phyloP scores from a whole-genome alignment of 1,140 invertebrate species.

The Papilio polytes region DNA sequence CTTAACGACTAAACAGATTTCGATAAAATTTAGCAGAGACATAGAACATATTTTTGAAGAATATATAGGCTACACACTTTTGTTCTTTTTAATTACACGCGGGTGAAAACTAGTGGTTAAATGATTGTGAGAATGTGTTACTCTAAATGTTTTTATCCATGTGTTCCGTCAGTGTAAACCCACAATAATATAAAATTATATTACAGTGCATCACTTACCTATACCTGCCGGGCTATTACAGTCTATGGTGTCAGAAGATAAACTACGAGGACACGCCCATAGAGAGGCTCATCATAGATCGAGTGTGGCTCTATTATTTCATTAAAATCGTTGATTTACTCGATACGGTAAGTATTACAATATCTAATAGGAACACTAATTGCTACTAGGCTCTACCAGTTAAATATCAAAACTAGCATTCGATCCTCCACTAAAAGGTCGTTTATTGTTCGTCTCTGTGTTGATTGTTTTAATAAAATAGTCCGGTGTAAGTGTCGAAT shows the following conservation, averaged over 20 bases:
- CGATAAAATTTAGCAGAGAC: too few relatives aligned
- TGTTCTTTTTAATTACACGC: too few relatives aligned
- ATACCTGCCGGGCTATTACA: conserved; percentile 80
- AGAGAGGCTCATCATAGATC: conserved; percentile 85
- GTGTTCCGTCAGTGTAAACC: not conserved
- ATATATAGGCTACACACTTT: too few relatives aligned
- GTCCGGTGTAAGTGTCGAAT: too few relatives aligned
- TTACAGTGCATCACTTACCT: conserved; percentile 78
- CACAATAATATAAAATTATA: conserved; percentile 19
- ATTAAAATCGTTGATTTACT: conserved; percentile 89
- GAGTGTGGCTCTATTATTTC: conserved; percentile 87
- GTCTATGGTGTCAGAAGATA: conserved; percentile 90
- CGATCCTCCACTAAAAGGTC: too few relatives aligned
- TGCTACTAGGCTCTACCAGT: too few relatives aligned
- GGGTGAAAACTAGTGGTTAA: not conserved
- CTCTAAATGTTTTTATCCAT: not conserved
- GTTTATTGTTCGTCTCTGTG: too few relatives aligned
- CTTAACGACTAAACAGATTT: too few relatives aligned
- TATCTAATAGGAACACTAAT: not conserved
- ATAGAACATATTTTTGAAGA: too few relatives aligned
- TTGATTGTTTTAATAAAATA: too few relatives aligned
- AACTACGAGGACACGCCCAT: conserved; percentile 86
- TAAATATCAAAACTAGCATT: too few relatives aligned
- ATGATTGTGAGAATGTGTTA: not conserved
- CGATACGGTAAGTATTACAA: conserved; percentile 85